These are phyloP conservation scores for Tragulus kanchil DNA, from an alignment of 2,113 vertebrate genomes.

Conservation along the genomic window DNA sequence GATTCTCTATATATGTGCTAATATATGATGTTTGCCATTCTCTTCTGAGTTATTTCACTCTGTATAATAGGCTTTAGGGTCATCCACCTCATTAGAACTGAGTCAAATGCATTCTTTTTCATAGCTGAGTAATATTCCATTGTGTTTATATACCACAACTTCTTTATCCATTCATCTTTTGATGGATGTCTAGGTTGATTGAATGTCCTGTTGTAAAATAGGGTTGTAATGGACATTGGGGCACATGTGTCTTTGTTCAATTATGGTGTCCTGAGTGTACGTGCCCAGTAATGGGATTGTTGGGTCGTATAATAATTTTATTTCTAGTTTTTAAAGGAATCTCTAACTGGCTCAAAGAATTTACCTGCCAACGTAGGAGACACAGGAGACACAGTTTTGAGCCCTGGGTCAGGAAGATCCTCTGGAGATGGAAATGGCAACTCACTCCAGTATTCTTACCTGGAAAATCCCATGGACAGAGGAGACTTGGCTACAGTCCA, in stretches of 20 bases:
- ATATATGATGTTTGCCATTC: neutral
- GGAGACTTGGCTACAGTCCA: neutral
- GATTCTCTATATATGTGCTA: neutral
- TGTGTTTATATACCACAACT: neutral
- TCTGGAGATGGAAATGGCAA: neutral
- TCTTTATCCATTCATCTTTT: neutral
- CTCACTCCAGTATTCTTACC: neutral
- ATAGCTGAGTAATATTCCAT: neutral
- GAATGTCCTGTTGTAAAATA: neutral
- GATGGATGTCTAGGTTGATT: neutral
- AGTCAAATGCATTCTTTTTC: neutral
- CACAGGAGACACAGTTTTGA: neutral
- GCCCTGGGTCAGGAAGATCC: neutral
- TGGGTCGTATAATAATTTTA: neutral
- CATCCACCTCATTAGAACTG: neutral
- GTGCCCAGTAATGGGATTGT: neutral
- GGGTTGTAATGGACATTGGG: neutral
- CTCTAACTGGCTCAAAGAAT: neutral
- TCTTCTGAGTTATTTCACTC: neutral
- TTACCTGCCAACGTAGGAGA: neutral
- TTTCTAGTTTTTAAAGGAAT: neutral
- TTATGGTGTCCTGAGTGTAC: neutral
- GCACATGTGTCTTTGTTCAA: neutral
- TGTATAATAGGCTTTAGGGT: neutral
- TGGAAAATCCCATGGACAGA: neutral